A percentile compares a stretch with the other conserved stretches of the same genome.
Conservation (phyloP, 2,888 invertebrate species). For the Agrochola circellaris region DNA sequence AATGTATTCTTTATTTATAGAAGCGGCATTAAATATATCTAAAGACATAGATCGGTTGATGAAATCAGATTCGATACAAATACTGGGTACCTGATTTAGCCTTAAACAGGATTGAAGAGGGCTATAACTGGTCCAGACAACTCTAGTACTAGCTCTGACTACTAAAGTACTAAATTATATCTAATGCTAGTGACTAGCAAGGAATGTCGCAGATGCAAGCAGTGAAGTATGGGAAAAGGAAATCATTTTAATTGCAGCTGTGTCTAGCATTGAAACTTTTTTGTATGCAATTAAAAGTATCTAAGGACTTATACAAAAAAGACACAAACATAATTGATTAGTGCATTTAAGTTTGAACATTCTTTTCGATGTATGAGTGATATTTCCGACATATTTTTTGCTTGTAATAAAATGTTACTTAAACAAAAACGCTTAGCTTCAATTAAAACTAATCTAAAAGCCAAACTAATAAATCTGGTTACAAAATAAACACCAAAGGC, state of each 20-base stretch:
- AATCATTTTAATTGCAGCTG: constrained; percentile 51
- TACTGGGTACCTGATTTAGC: constrained; percentile 36
- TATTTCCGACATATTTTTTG: constrained; percentile 39
- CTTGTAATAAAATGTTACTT: background rate
- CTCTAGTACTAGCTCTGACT: constrained; percentile 43
- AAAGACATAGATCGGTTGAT: constrained; percentile 10
- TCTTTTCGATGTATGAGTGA: constrained; percentile 14
- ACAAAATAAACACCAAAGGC: background rate
- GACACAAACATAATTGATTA: constrained; percentile 8
- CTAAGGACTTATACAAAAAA: constrained; percentile 22
- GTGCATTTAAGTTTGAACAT: constrained; percentile 17
- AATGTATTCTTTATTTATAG: constrained; percentile 8
- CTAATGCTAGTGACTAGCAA: constrained; percentile 42
- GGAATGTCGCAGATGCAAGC: constrained; percentile 40
- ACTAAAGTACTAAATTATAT: constrained; percentile 59
- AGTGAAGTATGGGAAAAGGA: constrained; percentile 51
- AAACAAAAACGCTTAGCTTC: background rate
- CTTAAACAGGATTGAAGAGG: constrained; percentile 59
- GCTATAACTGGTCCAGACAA: constrained; percentile 51
- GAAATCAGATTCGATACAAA: constrained; percentile 36
- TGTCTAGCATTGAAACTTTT: constrained; percentile 9
- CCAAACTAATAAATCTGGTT: background rate
- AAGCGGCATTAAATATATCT: background rate
- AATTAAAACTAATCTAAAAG: background rate
- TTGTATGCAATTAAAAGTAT: constrained; percentile 2